Conservation (phyloP, 2,888 invertebrate genomes). For the Drosophila lutescens region DNA sequence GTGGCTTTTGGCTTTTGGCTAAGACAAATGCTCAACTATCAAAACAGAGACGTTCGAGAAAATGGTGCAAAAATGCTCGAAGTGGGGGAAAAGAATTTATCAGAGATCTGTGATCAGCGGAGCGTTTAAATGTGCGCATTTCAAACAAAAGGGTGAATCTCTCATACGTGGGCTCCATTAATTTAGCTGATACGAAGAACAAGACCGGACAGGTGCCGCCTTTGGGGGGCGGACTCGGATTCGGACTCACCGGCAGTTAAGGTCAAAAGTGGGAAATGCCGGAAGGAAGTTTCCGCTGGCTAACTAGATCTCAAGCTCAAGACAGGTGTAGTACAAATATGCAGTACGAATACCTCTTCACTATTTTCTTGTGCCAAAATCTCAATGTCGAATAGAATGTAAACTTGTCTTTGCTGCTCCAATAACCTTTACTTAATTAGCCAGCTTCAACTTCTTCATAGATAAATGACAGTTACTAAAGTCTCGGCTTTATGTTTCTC, state of each 20-base stretch:
- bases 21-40: conserved; percentile 42
- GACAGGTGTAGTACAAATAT: conserved; percentile 6
- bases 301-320: conserved; percentile 30
- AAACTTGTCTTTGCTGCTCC: conserved; percentile 57
- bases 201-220: conserved; percentile 52
- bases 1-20: conserved; percentile 48
- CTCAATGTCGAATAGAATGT: conserved; percentile 54
- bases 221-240: conserved; percentile 39
- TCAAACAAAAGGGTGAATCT: conserved; percentile 42
- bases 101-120: conserved; percentile 68
- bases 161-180: conserved; percentile 75
- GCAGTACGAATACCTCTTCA: neutral
- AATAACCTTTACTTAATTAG: conserved; percentile 66
- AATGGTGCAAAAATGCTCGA: conserved; percentile 37
- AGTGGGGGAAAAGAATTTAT: conserved; percentile 53
- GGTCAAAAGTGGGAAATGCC: conserved; percentile 66
- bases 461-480: conserved; percentile 71
- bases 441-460: conserved; percentile 69
- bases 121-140: conserved; percentile 73
- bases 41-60: conserved; percentile 48
- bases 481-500: conserved; percentile 38
- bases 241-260: conserved; percentile 56
- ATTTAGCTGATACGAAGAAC: conserved; percentile 54
- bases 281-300: conserved; percentile 70
- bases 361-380: neutral